These are phyloP conservation scores for Paedocypris sp. DNA, from an alignment of 2,113 vertebrate species.

Conservation along the genomic window DNA sequence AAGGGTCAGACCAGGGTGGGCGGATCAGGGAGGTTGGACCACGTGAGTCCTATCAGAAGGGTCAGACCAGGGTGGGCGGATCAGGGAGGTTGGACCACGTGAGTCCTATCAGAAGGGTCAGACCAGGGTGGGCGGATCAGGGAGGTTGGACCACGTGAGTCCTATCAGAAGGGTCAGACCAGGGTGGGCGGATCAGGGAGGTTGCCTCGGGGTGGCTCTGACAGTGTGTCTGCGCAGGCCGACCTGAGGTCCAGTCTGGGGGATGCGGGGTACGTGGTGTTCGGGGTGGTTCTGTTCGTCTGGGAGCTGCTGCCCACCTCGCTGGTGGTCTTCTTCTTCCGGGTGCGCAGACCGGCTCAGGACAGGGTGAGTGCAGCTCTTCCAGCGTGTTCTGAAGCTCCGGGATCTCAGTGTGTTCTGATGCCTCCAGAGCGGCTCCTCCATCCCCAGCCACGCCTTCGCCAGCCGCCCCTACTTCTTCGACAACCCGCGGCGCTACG, in stretches of 20 bases:
- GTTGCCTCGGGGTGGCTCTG: too few species aligned
- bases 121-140: too few species aligned
- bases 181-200: too few species aligned
- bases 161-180: too few species aligned
- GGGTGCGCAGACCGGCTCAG: conserved; percentile 76
- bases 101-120: too few species aligned
- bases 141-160: too few species aligned
- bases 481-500: conserved; percentile 90
- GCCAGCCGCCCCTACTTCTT: conserved; percentile 87
- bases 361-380: conserved; percentile 66
- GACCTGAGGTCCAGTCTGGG: conserved; percentile 84
- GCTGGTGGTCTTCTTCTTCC: conserved; percentile 90
- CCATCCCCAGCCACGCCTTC: conserved; percentile 79
- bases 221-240: conserved; percentile 64
- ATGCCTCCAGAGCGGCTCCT: conserved; percentile 62
- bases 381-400: neutral
- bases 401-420: neutral
- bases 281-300: conserved; percentile 85
- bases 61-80: too few species aligned
- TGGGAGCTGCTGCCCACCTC: conserved; percentile 96
- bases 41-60: too few species aligned
- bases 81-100: too few species aligned
- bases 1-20: too few species aligned
- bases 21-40: too few species aligned
- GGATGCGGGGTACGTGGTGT: conserved; percentile 82